Percentiles rank a stretch among this genome's conserved stretches.
These are phyloP conservation scores for Anniella stebbinsi DNA, from an alignment of 2,797 vertebrate genomes.

Conservation along the genomic window DNA sequence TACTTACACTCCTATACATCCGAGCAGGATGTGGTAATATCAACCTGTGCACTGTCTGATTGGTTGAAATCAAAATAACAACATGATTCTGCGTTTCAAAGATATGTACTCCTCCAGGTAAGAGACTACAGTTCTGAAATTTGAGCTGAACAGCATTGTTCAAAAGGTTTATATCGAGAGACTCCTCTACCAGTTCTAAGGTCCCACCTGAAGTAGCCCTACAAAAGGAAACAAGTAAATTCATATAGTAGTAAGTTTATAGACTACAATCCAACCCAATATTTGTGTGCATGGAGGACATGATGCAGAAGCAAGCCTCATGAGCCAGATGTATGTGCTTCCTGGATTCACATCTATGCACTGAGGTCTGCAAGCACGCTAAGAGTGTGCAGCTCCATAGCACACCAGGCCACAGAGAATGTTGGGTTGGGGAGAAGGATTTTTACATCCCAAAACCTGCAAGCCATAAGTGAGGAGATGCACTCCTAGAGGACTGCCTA, in stretches of 20 bases:
- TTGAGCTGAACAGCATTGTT: slow-evolving; percentile 87
- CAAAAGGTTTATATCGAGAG: slow-evolving; percentile 89
- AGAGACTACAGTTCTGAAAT: slow-evolving; percentile 85
- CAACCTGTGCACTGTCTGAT: slow-evolving; percentile 90
- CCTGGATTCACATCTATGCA: not conserved
- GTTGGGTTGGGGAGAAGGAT: not conserved
- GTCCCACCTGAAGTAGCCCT: slow-evolving; percentile 90
- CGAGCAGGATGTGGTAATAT: slow-evolving; percentile 90
- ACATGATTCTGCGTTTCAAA: slow-evolving; percentile 90
- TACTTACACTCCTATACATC: slow-evolving; percentile 93
- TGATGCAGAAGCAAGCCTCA: not conserved
- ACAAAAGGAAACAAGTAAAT: slow-evolving; percentile 28
- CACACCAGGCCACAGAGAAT: not conserved
- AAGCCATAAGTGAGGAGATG: not conserved
- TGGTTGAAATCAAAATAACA: slow-evolving; percentile 87
- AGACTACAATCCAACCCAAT: not conserved
- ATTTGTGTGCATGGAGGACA: not conserved
- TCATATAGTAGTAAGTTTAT: not conserved
- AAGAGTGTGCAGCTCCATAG: not conserved
- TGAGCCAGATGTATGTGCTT: not conserved
- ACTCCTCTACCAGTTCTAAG: slow-evolving; percentile 90
- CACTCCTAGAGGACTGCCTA: not conserved
- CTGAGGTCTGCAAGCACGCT: not conserved
- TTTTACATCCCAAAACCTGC: not conserved
- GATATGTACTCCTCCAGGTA: slow-evolving; percentile 88